Evolutionary conservation across 2,888 invertebrate genomes (phyloP), one percentile per base, ranked within the genome.

Genomic region (Cheilosia soror): DNA sequence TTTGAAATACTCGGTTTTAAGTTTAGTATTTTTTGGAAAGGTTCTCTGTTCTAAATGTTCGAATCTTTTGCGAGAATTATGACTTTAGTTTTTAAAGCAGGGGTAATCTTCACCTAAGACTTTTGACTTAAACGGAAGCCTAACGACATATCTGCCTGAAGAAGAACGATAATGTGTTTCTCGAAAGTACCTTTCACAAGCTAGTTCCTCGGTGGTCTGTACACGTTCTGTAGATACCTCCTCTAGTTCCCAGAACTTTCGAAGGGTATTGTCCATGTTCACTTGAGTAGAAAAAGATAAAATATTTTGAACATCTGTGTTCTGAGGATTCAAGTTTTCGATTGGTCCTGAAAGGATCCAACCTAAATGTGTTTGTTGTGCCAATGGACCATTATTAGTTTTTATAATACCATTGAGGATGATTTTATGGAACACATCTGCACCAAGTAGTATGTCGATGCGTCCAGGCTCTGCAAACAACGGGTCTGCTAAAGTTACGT

Each of bases 151-250:
- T 60, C 71, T 49, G 40, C 27, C 49, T 11, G 37, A 6, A 31
- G 44, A 55, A 63, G 55, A 63, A 75, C 65, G 65, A 44, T 29
- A 63, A 63, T 25, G 20, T 4, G 63, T 73, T 29, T 63, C 31
- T 40, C 40, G 51, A 7, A 72, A 72, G 3, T 51, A 62, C 2
- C 5, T 47, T 25, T 71, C 37, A 31, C 68, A 68, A 20, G 68
- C 42, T 6, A 0, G 5, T 47, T 69, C 71, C 60, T 71, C 60
- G 11, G 20, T 20, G 27, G 13, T 40, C 51, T 25, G 40, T 5
- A n/a, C 0, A 15, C n/a, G 31, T 49, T 58, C 13, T 49, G 11
- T 4, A 0, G 49, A 58, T 3, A 72, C 71, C 51, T 62, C 47
- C 7, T 60, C 60, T 9, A 51, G 31, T 44, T 63, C 62, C 55